Percentiles rank a stretch among this genome's conserved stretches.
phyloP scores from a whole-genome alignment of 64 coral and sea anemone genomes.

The Cladopsammia gracilis region DNA sequence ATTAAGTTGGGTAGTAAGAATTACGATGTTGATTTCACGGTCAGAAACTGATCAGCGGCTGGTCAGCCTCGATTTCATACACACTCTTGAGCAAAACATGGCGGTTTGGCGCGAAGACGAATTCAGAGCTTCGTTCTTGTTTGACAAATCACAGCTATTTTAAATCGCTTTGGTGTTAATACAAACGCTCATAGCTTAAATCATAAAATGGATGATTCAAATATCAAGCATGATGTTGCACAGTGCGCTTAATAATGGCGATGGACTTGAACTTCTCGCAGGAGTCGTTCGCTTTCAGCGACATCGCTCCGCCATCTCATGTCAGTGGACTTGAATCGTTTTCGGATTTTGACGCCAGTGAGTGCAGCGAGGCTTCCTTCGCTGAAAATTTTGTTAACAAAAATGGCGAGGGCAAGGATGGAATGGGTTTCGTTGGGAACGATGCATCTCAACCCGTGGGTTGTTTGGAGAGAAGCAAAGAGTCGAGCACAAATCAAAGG shows the following conservation, averaged over 20 bases:
- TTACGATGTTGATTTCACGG: neutral
- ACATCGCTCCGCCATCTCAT: conserved; percentile 81
- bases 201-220: neutral
- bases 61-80: conserved; percentile 22
- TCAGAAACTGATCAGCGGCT: conserved; percentile 18
- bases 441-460: neutral
- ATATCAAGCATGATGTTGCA: neutral
- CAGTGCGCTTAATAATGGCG: neutral
- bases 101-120: conserved; percentile 55
- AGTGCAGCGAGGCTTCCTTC: conserved; percentile 37
- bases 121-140: neutral
- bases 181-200: neutral
- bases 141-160: neutral
- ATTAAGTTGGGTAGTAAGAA: neutral
- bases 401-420: neutral
- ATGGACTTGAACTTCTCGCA: conserved; percentile 89
- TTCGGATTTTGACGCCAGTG: conserved; percentile 91
- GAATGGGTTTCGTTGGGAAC: neutral
- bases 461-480: neutral
- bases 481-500: too few species aligned
- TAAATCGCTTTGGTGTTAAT: neutral
- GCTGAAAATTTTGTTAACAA: conserved; percentile 10
- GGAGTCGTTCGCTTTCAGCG: conserved; percentile 92
- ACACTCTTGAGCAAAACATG: conserved; percentile 45
- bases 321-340: conserved; percentile 90